These are phyloP conservation scores for Camponotus pennsylvanicus DNA, from an alignment of 1,140 invertebrate genomes.

Conservation along the genomic window DNA sequence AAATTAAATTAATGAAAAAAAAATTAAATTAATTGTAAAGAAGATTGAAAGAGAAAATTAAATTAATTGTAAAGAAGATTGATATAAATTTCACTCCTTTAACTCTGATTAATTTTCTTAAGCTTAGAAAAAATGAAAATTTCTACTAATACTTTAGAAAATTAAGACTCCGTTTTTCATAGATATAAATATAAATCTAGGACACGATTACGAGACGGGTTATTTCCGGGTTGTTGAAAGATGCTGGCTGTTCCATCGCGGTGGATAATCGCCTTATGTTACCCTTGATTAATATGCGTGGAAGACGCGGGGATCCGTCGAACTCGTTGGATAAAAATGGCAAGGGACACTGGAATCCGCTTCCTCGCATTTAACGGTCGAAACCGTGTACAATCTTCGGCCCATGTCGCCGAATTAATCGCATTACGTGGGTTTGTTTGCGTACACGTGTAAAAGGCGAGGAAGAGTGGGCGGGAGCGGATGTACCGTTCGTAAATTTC, in stretches of 20 bases:
- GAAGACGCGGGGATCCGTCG: constrained; percentile 20
- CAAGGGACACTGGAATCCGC: constrained; percentile 2
- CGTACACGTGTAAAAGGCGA: constrained; percentile 24
- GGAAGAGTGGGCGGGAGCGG: neutral
- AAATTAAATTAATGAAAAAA: neutral
- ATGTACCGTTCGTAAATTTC: constrained; percentile 53
- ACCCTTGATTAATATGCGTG: constrained; percentile 41
- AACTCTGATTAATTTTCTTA: constrained; percentile 9
- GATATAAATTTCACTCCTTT: neutral
- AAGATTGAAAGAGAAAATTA: neutral
- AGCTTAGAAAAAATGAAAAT: neutral
- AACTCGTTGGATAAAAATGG: constrained; percentile 16
- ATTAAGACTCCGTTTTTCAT: neutral
- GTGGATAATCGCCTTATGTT: constrained; percentile 39
- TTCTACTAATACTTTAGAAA: neutral
- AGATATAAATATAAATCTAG: neutral
- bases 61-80: neutral
- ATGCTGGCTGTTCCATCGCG: neutral
- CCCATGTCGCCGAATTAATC: constrained; percentile 44
- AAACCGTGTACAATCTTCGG: constrained; percentile 40
- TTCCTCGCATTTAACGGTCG: constrained; percentile 16
- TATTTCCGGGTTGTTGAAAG: constrained; percentile 9
- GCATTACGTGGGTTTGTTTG: constrained; percentile 54
- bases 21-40: no score
- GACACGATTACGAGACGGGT: neutral